These are phyloP conservation scores for Euglossa dilemma DNA, from an alignment of 1,140 invertebrate genomes.

Conservation along the genomic window DNA sequence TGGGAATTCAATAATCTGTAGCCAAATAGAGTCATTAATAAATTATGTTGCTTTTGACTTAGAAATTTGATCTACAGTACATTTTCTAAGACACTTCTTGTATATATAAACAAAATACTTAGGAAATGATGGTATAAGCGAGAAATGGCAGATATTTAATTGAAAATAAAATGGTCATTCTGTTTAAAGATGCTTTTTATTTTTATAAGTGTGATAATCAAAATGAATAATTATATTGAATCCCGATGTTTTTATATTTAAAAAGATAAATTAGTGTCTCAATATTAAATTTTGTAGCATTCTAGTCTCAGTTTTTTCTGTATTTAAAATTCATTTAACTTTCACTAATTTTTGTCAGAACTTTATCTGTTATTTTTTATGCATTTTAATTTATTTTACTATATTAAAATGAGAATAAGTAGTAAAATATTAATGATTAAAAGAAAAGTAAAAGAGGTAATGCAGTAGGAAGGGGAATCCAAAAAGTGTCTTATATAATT, in stretches of 20 bases:
- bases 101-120: constrained; percentile 29
- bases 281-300: neutral
- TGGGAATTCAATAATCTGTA: neutral
- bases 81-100: constrained; percentile 19
- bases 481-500: neutral
- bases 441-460: neutral
- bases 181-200: neutral
- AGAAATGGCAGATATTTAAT: constrained; percentile 39
- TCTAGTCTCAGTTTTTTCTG: neutral
- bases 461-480: neutral
- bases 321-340: neutral
- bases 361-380: neutral
- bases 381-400: neutral
- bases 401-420: neutral
- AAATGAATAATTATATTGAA: neutral
- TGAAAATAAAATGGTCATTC: neutral
- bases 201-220: neutral
- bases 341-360: neutral
- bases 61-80: constrained; percentile 16
- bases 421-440: neutral
- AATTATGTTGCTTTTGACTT: constrained; percentile 22
- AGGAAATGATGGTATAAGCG: constrained; percentile 49
- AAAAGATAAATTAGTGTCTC: neutral
- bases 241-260: neutral
- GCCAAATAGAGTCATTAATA: constrained; percentile 4